phyloP scores from a whole-genome alignment of 1,140 invertebrate species.

The Calliphora vicina region DNA sequence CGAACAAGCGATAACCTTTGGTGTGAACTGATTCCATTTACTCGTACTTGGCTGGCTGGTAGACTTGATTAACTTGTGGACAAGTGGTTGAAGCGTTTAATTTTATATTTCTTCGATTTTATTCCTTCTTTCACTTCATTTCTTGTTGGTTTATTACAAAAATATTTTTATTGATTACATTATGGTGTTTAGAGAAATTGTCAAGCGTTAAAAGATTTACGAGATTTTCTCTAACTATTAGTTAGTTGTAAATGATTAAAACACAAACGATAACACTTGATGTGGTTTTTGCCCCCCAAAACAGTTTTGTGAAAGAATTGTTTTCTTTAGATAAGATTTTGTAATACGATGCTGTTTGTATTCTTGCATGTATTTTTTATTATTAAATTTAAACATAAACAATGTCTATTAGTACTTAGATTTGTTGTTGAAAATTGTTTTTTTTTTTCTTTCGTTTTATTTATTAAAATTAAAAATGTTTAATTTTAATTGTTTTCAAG shows the following conservation, averaged over 20 bases:
- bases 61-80: not conserved
- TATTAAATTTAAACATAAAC: not conserved
- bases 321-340: not conserved
- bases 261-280: not conserved
- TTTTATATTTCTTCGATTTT: not conserved
- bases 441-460: not conserved
- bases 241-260: not conserved
- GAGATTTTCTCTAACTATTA: not conserved
- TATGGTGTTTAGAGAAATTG: not conserved
- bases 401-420: not conserved
- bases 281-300: not conserved
- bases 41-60: not conserved
- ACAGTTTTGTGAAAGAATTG: not conserved
- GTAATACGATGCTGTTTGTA: not conserved
- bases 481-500: not conserved
- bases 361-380: not conserved
- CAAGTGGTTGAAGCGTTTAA: not conserved
- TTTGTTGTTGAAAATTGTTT: not conserved
- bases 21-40: not conserved
- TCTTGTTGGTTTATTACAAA: not conserved
- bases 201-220: slow-evolving; percentile 5
- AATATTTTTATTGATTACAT: not conserved
- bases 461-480: not conserved
- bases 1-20: slow-evolving; percentile 8
- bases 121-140: not conserved